Conservation (phyloP, 2,797 vertebrate genomes). For the Salarias fasciatus region DNA sequence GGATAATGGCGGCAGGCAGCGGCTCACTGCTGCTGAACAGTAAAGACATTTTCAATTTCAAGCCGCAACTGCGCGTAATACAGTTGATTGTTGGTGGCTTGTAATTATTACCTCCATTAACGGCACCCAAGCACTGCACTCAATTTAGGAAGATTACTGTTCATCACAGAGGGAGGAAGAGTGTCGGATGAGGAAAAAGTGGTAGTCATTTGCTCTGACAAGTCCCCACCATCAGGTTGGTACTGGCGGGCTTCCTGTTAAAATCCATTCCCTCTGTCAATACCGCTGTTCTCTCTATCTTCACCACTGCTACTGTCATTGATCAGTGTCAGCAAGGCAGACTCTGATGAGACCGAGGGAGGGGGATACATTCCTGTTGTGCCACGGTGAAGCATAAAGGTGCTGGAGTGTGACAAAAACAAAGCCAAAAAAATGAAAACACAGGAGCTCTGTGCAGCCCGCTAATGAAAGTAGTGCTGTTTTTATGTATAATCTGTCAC, state of each 20-base stretch:
- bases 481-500: slow-evolving; percentile 7
- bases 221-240: slow-evolving; percentile 22
- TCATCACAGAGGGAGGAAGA: slow-evolving; percentile 26
- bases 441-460: background rate
- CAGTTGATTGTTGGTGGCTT: slow-evolving; percentile 23
- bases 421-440: too few relatives aligned
- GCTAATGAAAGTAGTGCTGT: slow-evolving; percentile 8
- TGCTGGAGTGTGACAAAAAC: background rate
- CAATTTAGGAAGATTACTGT: slow-evolving; percentile 37
- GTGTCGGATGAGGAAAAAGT: slow-evolving; percentile 16
- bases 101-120: slow-evolving; percentile 52
- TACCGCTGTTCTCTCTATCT: slow-evolving; percentile 56
- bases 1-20: too few relatives aligned
- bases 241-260: slow-evolving; percentile 39
- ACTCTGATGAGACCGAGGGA: slow-evolving; percentile 35
- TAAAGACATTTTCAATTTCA: slow-evolving; percentile 30
- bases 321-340: slow-evolving; percentile 59
- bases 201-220: slow-evolving; percentile 62
- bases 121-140: slow-evolving; percentile 20
- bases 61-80: background rate
- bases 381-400: slow-evolving; percentile 9
- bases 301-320: slow-evolving; percentile 34
- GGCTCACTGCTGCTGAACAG: too few relatives aligned
- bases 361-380: slow-evolving; percentile 16
- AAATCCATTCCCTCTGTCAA: slow-evolving; percentile 61